Conservation (phyloP, 2,888 invertebrate species). For the Deroplatys truncata region DNA sequence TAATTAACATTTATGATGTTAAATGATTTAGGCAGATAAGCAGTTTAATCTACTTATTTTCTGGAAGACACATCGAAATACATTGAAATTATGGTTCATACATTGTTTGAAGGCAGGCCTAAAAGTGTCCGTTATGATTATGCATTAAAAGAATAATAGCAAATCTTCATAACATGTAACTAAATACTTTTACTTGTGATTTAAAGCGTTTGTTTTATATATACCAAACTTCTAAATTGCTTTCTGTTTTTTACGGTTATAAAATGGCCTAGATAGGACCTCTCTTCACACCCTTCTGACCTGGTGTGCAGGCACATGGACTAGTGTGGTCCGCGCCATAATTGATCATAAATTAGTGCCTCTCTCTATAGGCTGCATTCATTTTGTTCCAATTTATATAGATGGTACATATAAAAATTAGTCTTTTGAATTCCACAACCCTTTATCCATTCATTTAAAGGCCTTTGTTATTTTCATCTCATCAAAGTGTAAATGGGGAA, state of each 20-base stretch:
- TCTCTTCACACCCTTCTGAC: neutral
- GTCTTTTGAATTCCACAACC: neutral
- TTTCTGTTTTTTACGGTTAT: neutral
- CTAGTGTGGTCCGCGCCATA: neutral
- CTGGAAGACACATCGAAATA: too few relatives aligned
- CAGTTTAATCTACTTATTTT: too few relatives aligned
- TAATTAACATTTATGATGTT: too few relatives aligned
- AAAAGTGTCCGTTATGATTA: too few relatives aligned
- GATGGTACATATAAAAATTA: neutral
- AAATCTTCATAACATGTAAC: too few relatives aligned
- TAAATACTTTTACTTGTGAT: too few relatives aligned
- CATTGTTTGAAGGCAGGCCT: too few relatives aligned
- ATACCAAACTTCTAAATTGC: too few relatives aligned
- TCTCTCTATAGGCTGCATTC: neutral
- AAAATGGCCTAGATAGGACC: neutral
- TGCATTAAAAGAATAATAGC: too few relatives aligned
- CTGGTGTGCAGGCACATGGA: neutral
- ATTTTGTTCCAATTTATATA: neutral
- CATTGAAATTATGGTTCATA: too few relatives aligned
- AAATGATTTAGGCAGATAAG: too few relatives aligned
- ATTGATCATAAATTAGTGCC: neutral
- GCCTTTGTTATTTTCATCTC: neutral
- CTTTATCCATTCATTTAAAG: neutral
- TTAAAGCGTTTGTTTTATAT: too few relatives aligned
- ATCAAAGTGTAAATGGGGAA: neutral